Evolutionary conservation across 2,888 invertebrate species (phyloP), one percentile per base, ranked within the genome.

Genomic region (Aphrophora alni): DNA sequence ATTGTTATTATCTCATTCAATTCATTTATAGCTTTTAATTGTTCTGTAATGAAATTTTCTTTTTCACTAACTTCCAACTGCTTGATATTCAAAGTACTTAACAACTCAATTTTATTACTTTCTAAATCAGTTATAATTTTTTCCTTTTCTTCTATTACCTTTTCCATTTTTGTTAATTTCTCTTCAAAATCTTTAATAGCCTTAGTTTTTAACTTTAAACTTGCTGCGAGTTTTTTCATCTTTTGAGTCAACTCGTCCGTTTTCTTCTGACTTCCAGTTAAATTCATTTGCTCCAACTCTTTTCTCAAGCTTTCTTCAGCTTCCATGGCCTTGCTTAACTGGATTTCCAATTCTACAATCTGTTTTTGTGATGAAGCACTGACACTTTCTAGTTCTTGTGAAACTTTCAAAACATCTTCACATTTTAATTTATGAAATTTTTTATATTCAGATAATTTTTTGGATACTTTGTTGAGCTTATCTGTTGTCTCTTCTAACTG

Each of bases 171-270:
- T 75, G 71, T 82, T 21, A 85, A 33, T 69, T 83, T 83, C 10
- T 51, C 81, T 88, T 95, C 93, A 44, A 94, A 87, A 83, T 95
- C 93, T 44, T 91, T 89, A 84, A 92, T 93, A 83, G 92, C 90
- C 0, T 89, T 87, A 0, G 91, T 90, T 86, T 94, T 95, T 86
- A 94, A 95, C 87, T 95, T 95, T 12, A 95, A 89, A 86, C 92
- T 94, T 0, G 93, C 91, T 0, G 94, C 95, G 85, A 94, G 92
- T 86, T 95, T 95, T 86, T 95, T 95, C 86, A 81, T 81, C 27
- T 81, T 77, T 26, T 77, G 77, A 27, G 73, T 73, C 24, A 24
- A 4, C 21, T 78, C 72, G 38, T 72, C 72, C 44, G 28, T 7
- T 21, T 26, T 59, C 10, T 51, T 25, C 21, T 33, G 17, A 28